phyloP scores from a whole-genome alignment of 2,113 vertebrate genomes.

The Acanthochromis polyacanthus region DNA sequence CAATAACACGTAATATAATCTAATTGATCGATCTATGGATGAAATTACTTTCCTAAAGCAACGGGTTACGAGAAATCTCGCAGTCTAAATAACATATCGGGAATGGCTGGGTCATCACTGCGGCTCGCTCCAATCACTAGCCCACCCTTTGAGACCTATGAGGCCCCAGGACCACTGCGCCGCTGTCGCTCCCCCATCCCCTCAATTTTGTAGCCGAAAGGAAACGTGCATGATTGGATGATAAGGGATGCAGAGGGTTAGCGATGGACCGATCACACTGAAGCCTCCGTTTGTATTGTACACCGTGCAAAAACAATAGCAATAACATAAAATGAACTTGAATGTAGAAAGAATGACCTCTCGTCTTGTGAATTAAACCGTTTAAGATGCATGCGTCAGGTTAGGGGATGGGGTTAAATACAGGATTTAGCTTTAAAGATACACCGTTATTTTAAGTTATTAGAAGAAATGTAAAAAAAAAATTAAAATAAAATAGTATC shows the following conservation, averaged over 20 bases:
- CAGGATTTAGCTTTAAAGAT: conserved; percentile 50
- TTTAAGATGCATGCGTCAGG: conserved; percentile 68
- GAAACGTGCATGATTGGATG: conserved; percentile 48
- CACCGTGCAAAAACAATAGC: conserved; percentile 70
- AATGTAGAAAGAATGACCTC: conserved; percentile 65
- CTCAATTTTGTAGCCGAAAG: conserved; percentile 90
- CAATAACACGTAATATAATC: neutral
- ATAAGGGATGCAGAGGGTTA: conserved; percentile 35
- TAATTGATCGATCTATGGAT: neutral
- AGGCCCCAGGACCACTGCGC: conserved; percentile 88
- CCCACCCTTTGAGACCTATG: conserved; percentile 85
- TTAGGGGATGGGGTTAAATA: conserved; percentile 59
- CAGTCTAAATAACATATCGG: conserved; percentile 93
- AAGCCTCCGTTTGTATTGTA: conserved; percentile 41
- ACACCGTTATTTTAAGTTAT: conserved; percentile 25
- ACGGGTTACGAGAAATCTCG: conserved; percentile 93
- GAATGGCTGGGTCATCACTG: conserved; percentile 89
- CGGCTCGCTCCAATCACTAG: conserved; percentile 90
- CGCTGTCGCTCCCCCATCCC: conserved; percentile 91
- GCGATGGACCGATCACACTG: conserved; percentile 20
- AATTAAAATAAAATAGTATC: conserved; percentile 23
- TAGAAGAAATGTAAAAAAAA: conserved; percentile 41
- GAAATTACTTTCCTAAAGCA: conserved; percentile 60
- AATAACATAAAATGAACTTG: conserved; percentile 76
- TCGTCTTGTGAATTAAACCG: conserved; percentile 64